These are phyloP conservation scores for Pristionchus mayeri DNA, from an alignment of 2,888 invertebrate genomes.

Conservation along the genomic window DNA sequence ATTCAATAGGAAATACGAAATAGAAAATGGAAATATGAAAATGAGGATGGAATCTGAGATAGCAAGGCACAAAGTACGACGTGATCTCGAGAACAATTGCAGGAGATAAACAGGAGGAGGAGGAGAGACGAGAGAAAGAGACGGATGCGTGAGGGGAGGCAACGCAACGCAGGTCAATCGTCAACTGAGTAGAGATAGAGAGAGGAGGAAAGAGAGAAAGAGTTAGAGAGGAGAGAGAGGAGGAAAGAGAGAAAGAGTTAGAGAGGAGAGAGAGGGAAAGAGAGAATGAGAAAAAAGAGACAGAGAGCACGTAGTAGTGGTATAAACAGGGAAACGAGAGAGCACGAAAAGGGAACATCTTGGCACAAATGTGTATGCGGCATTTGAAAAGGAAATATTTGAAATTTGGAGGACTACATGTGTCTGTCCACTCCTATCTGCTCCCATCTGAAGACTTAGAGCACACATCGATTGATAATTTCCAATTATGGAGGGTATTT, in stretches of 20 bases:
- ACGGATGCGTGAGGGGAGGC: not conserved
- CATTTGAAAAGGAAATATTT: not conserved
- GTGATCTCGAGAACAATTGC: not conserved
- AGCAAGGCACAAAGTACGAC: not conserved
- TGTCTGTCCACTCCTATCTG: too few species aligned
- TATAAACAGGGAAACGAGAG: not conserved
- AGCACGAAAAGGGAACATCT: not conserved
- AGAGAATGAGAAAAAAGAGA: not conserved
- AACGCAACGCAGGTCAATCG: not conserved
- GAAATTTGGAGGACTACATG: too few species aligned
- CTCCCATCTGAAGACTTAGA: too few species aligned
- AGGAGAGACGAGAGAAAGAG: not conserved
- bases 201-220: not conserved
- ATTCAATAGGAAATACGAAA: not conserved
- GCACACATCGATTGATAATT: too few species aligned
- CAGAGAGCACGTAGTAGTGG: not conserved
- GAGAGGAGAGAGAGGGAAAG: not conserved
- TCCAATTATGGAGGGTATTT: too few species aligned
- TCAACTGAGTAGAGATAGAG: conserved; percentile 23
- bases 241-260: not conserved
- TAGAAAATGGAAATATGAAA: not conserved
- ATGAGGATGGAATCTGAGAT: not conserved
- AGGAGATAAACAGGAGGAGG: conserved; percentile 30
- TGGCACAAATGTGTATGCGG: too few species aligned
- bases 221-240: conserved; percentile 9